A percentile compares a stretch with the other conserved stretches of the same genome.
phyloP scores from a whole-genome alignment of 2,888 invertebrate species.

The Shargacucullia verbasci region DNA sequence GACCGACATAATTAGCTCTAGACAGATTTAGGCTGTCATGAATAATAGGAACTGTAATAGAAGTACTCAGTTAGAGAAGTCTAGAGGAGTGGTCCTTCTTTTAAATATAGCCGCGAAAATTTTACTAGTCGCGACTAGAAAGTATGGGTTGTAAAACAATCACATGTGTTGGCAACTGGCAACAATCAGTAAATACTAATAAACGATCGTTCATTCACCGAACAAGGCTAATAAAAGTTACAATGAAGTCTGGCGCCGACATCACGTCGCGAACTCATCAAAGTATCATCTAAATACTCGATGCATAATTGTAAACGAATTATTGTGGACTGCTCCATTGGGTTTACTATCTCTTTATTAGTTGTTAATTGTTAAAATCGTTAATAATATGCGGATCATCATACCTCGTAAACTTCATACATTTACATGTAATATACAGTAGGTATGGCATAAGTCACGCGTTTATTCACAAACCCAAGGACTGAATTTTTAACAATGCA shows the following conservation, averaged over 20 bases:
- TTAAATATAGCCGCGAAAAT: constrained; percentile 16
- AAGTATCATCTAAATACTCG: constrained; percentile 55
- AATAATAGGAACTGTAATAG: constrained; percentile 22
- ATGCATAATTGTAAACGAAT: constrained; percentile 35
- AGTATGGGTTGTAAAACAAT: constrained; percentile 29
- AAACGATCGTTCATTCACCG: constrained; percentile 64
- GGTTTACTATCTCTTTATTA: constrained; percentile 17
- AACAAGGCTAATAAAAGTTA: constrained; percentile 61
- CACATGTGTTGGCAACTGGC: constrained; percentile 47
- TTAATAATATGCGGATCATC: no score
- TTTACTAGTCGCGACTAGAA: constrained; percentile 19
- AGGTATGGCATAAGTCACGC: constrained; percentile 53
- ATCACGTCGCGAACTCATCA: constrained; percentile 52
- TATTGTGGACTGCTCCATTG: constrained; percentile 3
- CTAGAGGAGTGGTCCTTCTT: no score
- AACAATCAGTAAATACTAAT: constrained; percentile 61
- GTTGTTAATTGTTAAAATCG: constrained; percentile 4
- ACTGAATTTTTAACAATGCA: constrained; percentile 29
- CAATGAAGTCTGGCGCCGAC: constrained; percentile 66
- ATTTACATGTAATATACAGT: no score
- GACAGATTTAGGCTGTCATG: constrained; percentile 39
- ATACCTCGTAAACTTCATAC: no score
- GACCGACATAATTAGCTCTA: constrained; percentile 41
- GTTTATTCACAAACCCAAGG: constrained; percentile 47
- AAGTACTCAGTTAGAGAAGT: background rate